These are phyloP conservation scores for Rhodinocichla rosea DNA, from an alignment of 2,113 vertebrate species.

Conservation along the genomic window DNA sequence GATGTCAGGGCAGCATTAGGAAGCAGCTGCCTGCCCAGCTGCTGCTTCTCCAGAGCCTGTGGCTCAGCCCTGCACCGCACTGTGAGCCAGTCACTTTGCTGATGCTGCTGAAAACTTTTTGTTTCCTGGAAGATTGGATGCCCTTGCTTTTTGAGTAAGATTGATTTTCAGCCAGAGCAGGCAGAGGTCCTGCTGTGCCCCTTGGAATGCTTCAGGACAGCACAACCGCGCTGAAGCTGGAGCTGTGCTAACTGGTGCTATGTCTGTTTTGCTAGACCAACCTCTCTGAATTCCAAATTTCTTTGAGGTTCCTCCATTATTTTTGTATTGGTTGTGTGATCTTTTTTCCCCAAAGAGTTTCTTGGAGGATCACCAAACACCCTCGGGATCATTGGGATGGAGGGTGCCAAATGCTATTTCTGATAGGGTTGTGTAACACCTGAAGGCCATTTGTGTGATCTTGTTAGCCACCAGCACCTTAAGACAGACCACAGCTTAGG, in stretches of 20 bases:
- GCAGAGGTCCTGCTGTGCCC: background rate
- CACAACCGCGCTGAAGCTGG: background rate
- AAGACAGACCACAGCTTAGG: background rate
- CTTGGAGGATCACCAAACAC: background rate
- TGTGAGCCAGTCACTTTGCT: background rate
- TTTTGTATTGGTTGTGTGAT: background rate
- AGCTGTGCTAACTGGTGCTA: background rate
- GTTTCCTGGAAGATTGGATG: background rate
- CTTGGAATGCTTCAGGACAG: background rate
- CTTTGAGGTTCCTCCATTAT: background rate
- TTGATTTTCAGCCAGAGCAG: background rate
- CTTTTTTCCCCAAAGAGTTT: background rate
- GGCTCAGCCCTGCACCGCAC: background rate
- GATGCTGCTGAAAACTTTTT: background rate
- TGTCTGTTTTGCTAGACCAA: background rate
- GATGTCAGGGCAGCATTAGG: background rate
- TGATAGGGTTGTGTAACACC: background rate
- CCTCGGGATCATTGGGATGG: background rate
- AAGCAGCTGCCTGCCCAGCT: background rate
- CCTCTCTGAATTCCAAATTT: accelerated
- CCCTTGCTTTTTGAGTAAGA: background rate
- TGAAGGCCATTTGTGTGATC: background rate
- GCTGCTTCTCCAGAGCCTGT: no score
- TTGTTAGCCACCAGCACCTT: background rate
- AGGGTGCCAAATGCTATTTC: background rate